Percentiles rank a stretch among this genome's conserved stretches.
Conservation (phyloP, 2,888 invertebrate species). For the Melikaiella ostensackeni region DNA sequence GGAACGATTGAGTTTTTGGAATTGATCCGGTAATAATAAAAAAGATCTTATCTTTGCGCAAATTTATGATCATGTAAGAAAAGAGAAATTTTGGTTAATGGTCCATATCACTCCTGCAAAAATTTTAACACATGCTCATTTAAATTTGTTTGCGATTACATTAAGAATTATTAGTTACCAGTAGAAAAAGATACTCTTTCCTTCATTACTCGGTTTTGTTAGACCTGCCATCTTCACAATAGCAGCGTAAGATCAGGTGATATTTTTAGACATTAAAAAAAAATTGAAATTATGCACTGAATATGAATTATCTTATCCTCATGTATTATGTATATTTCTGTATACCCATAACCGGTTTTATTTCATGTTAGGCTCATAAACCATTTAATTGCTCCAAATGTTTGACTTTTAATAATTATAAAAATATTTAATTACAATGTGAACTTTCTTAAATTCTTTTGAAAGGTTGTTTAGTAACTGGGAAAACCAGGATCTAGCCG, state of each 20-base stretch:
- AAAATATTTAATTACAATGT: background rate
- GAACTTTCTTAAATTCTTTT: background rate
- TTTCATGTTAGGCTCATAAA: background rate
- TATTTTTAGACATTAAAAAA: background rate
- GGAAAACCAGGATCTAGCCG: too few relatives aligned
- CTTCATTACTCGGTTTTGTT: background rate
- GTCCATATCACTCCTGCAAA: too few relatives aligned
- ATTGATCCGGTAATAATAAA: too few relatives aligned
- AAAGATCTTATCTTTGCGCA: too few relatives aligned
- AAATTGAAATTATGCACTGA: background rate
- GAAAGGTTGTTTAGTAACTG: background rate
- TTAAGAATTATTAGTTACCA: background rate
- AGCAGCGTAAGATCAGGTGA: background rate
- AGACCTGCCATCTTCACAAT: background rate
- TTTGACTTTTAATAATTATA: background rate
- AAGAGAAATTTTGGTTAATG: too few relatives aligned
- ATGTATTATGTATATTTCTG: conserved; percentile 13
- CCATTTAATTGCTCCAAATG: background rate
- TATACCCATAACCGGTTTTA: conserved; percentile 3
- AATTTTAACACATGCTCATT: too few relatives aligned
- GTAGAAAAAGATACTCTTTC: background rate
- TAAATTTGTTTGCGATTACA: too few relatives aligned
- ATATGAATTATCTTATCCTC: background rate
- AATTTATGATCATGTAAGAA: too few relatives aligned
- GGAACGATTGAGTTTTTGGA: too few relatives aligned